A percentile compares a stretch with the other conserved stretches of the same genome.
phyloP scores from a whole-genome alignment of 2,888 invertebrate species.

The Heliconius ethilla region DNA sequence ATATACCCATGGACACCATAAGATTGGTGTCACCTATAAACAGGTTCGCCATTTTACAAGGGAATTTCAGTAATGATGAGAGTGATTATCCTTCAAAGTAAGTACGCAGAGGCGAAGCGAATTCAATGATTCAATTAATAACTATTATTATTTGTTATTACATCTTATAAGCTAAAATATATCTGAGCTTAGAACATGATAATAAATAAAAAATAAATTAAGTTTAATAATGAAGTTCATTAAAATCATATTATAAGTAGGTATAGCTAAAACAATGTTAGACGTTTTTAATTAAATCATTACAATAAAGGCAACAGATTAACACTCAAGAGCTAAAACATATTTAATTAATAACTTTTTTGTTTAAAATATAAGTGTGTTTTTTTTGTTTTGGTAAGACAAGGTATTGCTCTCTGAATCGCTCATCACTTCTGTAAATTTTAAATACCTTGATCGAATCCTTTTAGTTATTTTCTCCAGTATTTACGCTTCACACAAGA shows the following conservation, averaged over 20 bases:
- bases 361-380: neutral
- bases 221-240: neutral
- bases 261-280: neutral
- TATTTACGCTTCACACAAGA: neutral
- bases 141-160: neutral
- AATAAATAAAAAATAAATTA: neutral
- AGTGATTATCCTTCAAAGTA: slow-evolving; percentile 60
- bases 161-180: neutral
- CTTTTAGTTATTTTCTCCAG: neutral
- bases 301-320: neutral
- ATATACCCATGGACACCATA: slow-evolving; percentile 67
- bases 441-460: neutral
- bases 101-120: slow-evolving; percentile 51
- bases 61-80: slow-evolving; percentile 59
- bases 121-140: neutral
- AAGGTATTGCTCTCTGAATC: neutral
- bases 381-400: neutral
- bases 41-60: slow-evolving; percentile 69
- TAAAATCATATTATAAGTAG: neutral
- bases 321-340: neutral
- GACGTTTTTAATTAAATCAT: neutral
- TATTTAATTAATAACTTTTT: neutral
- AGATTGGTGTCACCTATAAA: slow-evolving; percentile 71
- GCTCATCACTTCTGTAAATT: neutral
- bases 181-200: neutral